Evolutionary conservation across 64 coral and sea anemone species (phyloP), one percentile per base, ranked within the genome.

Genomic region (Montipora efflorescens): DNA sequence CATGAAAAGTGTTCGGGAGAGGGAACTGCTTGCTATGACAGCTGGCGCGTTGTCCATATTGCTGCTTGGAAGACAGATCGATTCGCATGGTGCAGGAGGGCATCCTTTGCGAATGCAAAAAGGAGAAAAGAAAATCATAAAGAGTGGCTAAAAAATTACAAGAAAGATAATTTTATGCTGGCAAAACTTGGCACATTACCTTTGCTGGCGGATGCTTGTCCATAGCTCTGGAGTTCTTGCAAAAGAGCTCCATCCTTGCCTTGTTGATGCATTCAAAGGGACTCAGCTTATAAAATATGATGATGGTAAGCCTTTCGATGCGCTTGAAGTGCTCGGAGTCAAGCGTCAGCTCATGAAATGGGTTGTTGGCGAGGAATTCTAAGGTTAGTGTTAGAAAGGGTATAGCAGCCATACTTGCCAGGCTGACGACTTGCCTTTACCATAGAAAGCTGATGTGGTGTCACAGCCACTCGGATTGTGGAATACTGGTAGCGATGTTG

Each of bases 351-450:
- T 66, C 11, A 18, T 66, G 15, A 14, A 66, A 66, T 18, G 61
- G 11, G 61, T 66, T 66, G 61, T 8, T 66, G 10, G 61, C 7
- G 10, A 66, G 61, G 15, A 7, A 66, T 18, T 92, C 9, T 7
- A 92, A 64, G 4, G 69, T 85, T 9, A 48, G 71, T 3, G 90
- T 92, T 5, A 92, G 46, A 8, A 25, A 50, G 67, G 79, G 47
- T 76, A 85, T 2, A 77, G 16, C 19, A 59, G 66, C 81, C 90
- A 92, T 48, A 80, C 82, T 7, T 92, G 69, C 81, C 90, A 92
- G 21, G 72, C 90, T 13, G 81, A 61, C 10, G 12, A n/a, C 81
- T 92, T 92, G 19, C 70, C 69, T 48, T 85, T 92, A 8, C 90
- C 79, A 23, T 43, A 90, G 57, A 92, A 87, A 36, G 76, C 4